Percentiles rank a stretch among this genome's conserved stretches.
These are phyloP conservation scores for Morus bassanus DNA, from an alignment of 2,797 vertebrate genomes.

Conservation along the genomic window DNA sequence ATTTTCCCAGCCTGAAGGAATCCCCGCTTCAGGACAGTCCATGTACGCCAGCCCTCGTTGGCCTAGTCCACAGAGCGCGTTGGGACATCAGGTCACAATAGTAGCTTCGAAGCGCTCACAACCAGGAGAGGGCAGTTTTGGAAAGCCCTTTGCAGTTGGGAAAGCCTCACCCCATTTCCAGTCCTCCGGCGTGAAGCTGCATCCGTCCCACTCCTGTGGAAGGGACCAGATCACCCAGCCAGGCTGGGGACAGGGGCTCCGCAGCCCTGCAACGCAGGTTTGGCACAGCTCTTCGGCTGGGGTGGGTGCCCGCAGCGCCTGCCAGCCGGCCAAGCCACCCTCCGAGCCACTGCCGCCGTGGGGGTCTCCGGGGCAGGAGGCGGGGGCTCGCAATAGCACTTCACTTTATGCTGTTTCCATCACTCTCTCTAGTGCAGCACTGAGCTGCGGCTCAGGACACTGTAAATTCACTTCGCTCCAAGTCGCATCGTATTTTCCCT, in stretches of 20 bases:
- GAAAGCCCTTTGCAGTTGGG: neutral
- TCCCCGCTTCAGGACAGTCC: fast-evolving
- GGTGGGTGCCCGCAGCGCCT: neutral
- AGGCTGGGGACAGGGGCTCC: too few relatives aligned
- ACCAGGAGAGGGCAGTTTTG: neutral
- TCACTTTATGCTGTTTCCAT: neutral
- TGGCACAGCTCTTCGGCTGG: neutral
- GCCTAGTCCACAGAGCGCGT: too few relatives aligned
- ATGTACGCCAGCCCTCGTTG: fast-evolving
- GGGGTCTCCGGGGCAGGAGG: neutral
- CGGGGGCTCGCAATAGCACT: too few relatives aligned
- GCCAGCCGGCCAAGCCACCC: neutral
- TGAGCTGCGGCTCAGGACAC: neutral
- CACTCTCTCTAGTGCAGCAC: neutral
- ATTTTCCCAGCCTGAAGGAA: neutral
- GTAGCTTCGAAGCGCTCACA: neutral
- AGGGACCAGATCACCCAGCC: too few relatives aligned
- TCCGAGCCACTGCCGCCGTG: neutral
- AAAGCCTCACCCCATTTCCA: neutral
- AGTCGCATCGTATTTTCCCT: fast-evolving
- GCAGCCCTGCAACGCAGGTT: neutral
- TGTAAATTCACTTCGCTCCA: fast-evolving
- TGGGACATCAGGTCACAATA: neutral
- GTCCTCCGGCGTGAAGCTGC: neutral
- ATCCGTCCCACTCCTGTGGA: fast-evolving